Conservation (phyloP, 2,797 vertebrate species). For the Tragopan temminckii region DNA sequence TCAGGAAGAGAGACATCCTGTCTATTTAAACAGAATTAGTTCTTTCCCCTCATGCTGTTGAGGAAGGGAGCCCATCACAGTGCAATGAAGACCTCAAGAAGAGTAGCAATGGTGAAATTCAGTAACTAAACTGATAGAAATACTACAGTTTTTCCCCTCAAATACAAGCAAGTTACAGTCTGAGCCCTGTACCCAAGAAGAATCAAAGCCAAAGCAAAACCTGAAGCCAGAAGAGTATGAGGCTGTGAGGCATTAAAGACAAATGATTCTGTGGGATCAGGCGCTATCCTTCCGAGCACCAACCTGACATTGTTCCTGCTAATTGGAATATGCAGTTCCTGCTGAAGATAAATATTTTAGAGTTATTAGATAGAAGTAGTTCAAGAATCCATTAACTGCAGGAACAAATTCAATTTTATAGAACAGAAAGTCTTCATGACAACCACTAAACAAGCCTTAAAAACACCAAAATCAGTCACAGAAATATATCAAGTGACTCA, state of each 20-base stretch:
- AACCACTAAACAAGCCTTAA: constrained; percentile 1
- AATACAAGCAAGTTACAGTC: not conserved
- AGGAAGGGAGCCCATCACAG: not conserved
- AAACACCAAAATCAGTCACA: constrained; percentile 5
- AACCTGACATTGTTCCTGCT: not conserved
- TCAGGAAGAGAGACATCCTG: not conserved
- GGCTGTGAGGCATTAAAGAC: not conserved
- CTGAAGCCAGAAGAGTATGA: not conserved
- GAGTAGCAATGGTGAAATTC: not conserved
- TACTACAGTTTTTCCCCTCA: not conserved
- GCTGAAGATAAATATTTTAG: constrained; percentile 45
- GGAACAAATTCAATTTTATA: not conserved
- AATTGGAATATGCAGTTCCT: constrained; percentile 10
- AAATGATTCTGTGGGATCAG: not conserved
- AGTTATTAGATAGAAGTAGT: not conserved
- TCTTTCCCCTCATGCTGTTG: not conserved
- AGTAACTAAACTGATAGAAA: not conserved
- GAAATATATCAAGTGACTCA: not conserved
- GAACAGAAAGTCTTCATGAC: constrained; percentile 23
- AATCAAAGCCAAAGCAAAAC: not conserved
- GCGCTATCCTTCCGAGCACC: not conserved
- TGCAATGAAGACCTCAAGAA: not conserved
- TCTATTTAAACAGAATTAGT: not conserved
- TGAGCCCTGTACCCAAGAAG: not conserved
- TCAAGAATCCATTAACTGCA: constrained; percentile 35